These are phyloP conservation scores for Phyllopteryx taeniolatus DNA, from an alignment of 2,113 vertebrate genomes.

Conservation along the genomic window DNA sequence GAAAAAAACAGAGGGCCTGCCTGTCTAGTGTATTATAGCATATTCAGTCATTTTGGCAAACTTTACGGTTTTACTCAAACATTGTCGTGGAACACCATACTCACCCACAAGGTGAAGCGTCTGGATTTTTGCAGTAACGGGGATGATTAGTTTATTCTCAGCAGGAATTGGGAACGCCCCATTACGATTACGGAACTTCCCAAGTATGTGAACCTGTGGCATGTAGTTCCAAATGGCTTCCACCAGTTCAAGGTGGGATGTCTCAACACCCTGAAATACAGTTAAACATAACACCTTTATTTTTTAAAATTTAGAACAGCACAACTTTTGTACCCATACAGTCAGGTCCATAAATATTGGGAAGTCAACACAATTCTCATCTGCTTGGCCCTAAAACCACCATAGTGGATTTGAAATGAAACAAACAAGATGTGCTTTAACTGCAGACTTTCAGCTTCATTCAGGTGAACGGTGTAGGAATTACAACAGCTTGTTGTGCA, in stretches of 20 bases:
- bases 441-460: too few species aligned
- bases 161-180: conserved; percentile 97
- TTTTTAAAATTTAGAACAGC: not conserved
- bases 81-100: conserved; percentile 18
- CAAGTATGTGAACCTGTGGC: conserved; percentile 98
- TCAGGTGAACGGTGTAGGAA: too few species aligned
- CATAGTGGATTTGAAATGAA: too few species aligned
- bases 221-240: conserved; percentile 99
- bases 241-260: conserved; percentile 95
- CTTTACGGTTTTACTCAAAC: not conserved
- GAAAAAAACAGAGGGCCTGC: too few species aligned
- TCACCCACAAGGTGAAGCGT: conserved; percentile 96
- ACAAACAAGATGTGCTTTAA: too few species aligned
- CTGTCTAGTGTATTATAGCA: not conserved
- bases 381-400: too few species aligned
- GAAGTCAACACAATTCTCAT: too few species aligned
- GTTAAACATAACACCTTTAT: not conserved
- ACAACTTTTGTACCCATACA: not conserved
- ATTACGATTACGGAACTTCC: conserved; percentile 98
- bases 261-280: conserved; percentile 87
- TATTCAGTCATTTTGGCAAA: not conserved
- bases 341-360: too few species aligned
- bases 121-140: conserved; percentile 96
- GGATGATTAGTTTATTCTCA: conserved; percentile 97
- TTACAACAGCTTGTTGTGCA: too few species aligned